phyloP scores from a whole-genome alignment of 2,888 invertebrate genomes.

The Protonemura montana region DNA sequence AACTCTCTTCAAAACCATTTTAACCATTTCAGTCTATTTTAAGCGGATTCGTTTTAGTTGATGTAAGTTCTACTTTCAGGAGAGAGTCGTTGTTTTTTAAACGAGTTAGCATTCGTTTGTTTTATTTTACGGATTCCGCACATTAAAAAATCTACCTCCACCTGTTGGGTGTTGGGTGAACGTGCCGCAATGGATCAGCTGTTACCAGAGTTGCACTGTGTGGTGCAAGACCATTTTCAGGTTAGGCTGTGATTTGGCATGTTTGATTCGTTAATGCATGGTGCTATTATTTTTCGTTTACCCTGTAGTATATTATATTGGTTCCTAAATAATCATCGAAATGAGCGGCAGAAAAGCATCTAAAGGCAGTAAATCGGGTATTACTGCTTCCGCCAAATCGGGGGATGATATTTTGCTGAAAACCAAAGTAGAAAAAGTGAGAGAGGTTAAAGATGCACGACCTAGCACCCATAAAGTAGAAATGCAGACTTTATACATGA shows the following conservation, averaged over 20 bases:
- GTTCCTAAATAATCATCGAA: neutral
- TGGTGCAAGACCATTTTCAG: neutral
- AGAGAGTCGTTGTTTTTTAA: too few relatives aligned
- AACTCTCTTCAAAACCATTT: too few relatives aligned
- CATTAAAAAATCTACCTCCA: too few relatives aligned
- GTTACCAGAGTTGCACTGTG: neutral
- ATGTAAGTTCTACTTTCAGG: too few relatives aligned
- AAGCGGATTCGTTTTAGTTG: too few relatives aligned
- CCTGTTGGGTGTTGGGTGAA: too few relatives aligned
- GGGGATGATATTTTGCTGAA: slow-evolving; percentile 30
- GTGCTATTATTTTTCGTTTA: neutral
- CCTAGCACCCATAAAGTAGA: slow-evolving; percentile 66
- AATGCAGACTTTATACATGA: slow-evolving; percentile 74
- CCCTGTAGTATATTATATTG: neutral
- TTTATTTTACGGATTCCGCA: too few relatives aligned
- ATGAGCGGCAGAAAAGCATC: slow-evolving; percentile 10
- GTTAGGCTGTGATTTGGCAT: neutral
- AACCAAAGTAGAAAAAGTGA: neutral
- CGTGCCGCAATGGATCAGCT: too few relatives aligned
- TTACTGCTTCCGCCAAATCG: neutral
- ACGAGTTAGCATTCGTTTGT: too few relatives aligned
- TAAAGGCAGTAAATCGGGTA: neutral
- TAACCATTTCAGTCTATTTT: too few relatives aligned
- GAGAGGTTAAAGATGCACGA: slow-evolving; percentile 17
- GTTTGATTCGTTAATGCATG: neutral